Conservation (phyloP, 2,797 vertebrate species). For the Iguana delicatissima region DNA sequence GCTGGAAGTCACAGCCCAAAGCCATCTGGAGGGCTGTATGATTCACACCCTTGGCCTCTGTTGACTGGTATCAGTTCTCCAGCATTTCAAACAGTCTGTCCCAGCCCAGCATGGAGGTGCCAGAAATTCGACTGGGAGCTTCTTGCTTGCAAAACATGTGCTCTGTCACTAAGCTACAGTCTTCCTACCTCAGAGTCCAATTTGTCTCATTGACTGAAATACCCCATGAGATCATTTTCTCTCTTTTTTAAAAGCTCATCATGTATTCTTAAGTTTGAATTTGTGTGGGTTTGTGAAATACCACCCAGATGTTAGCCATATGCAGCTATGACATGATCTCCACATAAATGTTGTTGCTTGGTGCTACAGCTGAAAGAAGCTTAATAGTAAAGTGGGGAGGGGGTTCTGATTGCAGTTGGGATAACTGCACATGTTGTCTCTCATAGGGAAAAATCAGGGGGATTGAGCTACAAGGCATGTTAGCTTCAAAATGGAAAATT, state of each 20-base stretch:
- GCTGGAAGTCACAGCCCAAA: neutral
- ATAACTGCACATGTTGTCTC: neutral
- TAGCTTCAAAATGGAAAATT: neutral
- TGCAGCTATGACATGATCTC: neutral
- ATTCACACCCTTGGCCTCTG: neutral
- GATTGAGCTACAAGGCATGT: neutral
- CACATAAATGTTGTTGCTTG: constrained; percentile 4
- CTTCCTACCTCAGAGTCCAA: neutral
- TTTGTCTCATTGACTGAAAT: neutral
- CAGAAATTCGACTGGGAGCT: neutral
- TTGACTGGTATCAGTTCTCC: neutral
- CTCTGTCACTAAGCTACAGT: too few species aligned
- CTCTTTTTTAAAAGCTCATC: neutral
- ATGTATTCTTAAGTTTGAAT: neutral
- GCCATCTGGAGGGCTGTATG: neutral
- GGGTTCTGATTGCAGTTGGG: neutral
- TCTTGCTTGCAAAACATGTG: too few species aligned
- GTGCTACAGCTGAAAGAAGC: neutral
- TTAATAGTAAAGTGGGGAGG: neutral
- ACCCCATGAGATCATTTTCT: neutral
- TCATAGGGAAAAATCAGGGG: neutral
- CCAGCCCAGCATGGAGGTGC: neutral
- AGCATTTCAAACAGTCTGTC: neutral
- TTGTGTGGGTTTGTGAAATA: constrained; percentile 11
- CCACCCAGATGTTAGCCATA: constrained; percentile 17